Conservation (phyloP, 2,113 vertebrate species). For the Zosterops lateralis region DNA sequence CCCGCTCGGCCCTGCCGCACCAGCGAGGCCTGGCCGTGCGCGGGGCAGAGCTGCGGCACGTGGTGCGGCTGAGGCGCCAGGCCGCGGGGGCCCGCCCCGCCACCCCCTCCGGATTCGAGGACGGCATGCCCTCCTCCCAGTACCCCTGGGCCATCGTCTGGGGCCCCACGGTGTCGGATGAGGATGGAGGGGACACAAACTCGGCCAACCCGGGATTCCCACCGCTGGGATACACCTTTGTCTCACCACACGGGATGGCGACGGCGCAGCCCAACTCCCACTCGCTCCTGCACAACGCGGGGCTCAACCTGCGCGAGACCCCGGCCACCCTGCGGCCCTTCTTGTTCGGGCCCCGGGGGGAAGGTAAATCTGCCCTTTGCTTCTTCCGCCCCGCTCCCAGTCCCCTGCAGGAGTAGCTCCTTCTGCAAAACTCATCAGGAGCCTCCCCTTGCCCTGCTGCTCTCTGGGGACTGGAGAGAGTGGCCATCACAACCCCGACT, state of each 20-base stretch:
- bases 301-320: slow-evolving; percentile 76
- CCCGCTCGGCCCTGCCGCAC: not conserved
- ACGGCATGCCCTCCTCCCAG: slow-evolving; percentile 79
- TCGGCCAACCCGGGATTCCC: slow-evolving; percentile 78
- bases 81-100: slow-evolving; percentile 57
- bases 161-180: slow-evolving; percentile 79
- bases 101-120: slow-evolving; percentile 78
- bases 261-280: slow-evolving; percentile 77
- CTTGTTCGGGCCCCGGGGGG: slow-evolving; percentile 74
- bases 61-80: slow-evolving; percentile 69
- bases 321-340: slow-evolving; percentile 77
- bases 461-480: rapidly evolving
- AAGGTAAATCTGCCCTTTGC: slow-evolving; percentile 65
- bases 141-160: slow-evolving; percentile 84
- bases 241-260: slow-evolving; percentile 73
- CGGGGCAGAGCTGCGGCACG: slow-evolving; percentile 20
- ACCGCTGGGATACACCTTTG: slow-evolving; percentile 76
- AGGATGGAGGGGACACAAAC: slow-evolving; percentile 77
- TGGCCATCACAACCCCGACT: not conserved
- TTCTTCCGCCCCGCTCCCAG: rapidly evolving
- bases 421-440: not conserved
- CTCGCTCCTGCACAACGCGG: slow-evolving; percentile 70
- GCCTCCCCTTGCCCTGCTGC: not conserved
- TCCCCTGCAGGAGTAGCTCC: not conserved
- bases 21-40: not conserved